Evolutionary conservation across 2,113 vertebrate genomes (phyloP), one percentile per base, ranked within the genome.

Genomic region (Megatriorchis doriae): DNA sequence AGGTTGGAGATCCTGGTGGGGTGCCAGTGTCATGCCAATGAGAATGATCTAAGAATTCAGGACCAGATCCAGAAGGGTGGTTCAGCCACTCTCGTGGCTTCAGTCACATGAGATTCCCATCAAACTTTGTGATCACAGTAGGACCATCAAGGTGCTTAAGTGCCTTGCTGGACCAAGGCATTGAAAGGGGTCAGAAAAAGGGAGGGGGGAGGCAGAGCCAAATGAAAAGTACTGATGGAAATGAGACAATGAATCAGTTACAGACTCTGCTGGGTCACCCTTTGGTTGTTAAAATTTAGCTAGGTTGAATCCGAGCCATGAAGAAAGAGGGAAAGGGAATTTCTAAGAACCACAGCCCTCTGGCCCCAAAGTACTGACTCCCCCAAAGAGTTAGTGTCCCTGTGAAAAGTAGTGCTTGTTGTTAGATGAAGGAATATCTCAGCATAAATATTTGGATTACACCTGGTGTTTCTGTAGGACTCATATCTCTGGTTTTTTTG

Each of bases 71-170:
- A 79, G 65, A 70, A 83, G 34, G 48, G 31, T 5, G 2, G 21
- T 20, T 89, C 42, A 47, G 52, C 10, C 20, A 34, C 25, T 58
- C 7, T 45, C 0, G 0, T 89, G 40, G n/a, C 52, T 73, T 86
- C 22, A 25, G 23, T 34, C 3, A 1, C 22, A 5, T 18, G 12
- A 48, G 74, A 47, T 40, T 81, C 81, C 45, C 72, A 43, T n/a
- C 58, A 48, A 55, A 53, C 11, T 43, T 55, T 0, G 0, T 42
- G 23, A 81, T 26, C 38, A 47, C 50, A 45, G 1, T 0, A 15
- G 75, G 53, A 40, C 36, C 2, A 2, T 45, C 58, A 56, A 4
- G 0, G 8, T 59, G 14, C 17, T 83, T 17, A 73, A 52, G 40
- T 47, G 27, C 26, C 42, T 66, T 71, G 53, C 59, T 72, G 77